Evolutionary conservation across 2,797 vertebrate genomes (phyloP), one percentile per base, ranked within the genome.

Genomic region (Hippocampus kuda): DNA sequence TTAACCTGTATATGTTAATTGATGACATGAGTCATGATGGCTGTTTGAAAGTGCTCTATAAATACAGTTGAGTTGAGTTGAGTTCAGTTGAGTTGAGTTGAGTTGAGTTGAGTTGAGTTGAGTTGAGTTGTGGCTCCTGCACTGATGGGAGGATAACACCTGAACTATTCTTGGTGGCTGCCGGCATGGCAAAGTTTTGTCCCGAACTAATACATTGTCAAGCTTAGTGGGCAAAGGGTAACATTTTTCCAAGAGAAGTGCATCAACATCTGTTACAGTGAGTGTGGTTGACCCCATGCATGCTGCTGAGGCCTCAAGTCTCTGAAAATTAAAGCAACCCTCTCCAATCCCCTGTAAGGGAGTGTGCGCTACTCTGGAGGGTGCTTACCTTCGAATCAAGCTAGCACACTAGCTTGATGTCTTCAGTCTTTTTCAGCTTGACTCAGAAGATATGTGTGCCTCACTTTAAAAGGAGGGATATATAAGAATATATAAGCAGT

Each of bases 121-220:
- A 34, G 30, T 34, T 34, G 30, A 34, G 30, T 34, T 34, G 30
- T 34, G 68, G 13, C 75, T 69, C 73, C 59, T 63, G 74, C 68
- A 12, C 74, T 26, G 68, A 49, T 24, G 70, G 64, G 71, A 5
- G 20, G 53, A 65, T 30, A 18, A 69, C 59, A 70, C 60, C 53
- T 71, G 62, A 76, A 51, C 66, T 60, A 2, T 68, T 77, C 54
- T 70, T 9, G 20, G 22, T 16, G 20, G 42, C 18, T 51, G 49
- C 49, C 49, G 6, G 12, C 5, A 22, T 22, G 49, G 20, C 20
- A 53, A 53, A 30, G 57, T 60, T 60, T 12, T 30, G 26, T 3
- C 16, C 72, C 70, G 53, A 42, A 67, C 72, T 70, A 66, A 64
- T 38, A 60, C 63, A 22, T 49, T 73, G 74, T 79, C 56, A 53